Percentiles rank a stretch among this genome's conserved stretches.
These are phyloP conservation scores for Salvelinus alpinus DNA, from an alignment of 2,113 vertebrate genomes.

Conservation along the genomic window DNA sequence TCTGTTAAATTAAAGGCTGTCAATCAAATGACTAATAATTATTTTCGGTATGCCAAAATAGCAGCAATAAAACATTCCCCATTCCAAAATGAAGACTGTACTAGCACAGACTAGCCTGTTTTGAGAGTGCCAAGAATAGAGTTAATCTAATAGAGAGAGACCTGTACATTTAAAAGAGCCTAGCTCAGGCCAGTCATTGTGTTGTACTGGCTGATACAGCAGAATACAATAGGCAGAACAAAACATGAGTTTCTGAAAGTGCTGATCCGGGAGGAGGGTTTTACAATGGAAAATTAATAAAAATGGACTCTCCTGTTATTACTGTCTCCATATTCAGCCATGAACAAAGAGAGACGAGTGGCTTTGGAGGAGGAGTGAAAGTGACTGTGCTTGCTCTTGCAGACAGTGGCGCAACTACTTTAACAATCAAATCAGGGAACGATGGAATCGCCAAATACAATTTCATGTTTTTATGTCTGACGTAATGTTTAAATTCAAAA, in stretches of 20 bases:
- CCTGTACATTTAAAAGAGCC: background rate
- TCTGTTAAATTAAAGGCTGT: too few relatives aligned
- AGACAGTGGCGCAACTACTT: background rate
- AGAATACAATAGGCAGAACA: background rate
- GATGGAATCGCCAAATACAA: conserved; percentile 16
- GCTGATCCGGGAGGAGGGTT: background rate
- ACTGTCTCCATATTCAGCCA: conserved; percentile 33
- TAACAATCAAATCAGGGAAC: conserved; percentile 22
- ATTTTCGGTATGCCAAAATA: background rate
- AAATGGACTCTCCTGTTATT: conserved; percentile 26
- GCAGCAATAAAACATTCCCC: background rate
- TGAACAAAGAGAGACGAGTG: conserved; percentile 34
- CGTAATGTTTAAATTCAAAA: conserved; percentile 23
- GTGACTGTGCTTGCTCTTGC: conserved; percentile 1
- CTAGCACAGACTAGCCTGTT: background rate
- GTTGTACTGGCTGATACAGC: background rate
- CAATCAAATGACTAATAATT: too few relatives aligned
- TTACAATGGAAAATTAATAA: too few relatives aligned
- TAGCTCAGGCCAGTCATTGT: background rate
- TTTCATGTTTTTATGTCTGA: background rate
- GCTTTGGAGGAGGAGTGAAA: conserved; percentile 26
- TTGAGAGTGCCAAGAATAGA: background rate
- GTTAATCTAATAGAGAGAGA: conserved; percentile 14
- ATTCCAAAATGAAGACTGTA: background rate
- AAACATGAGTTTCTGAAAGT: conserved; percentile 16